A percentile compares a stretch with the other conserved stretches of the same genome.
Conservation (phyloP, 64 coral and sea anemone genomes). For the Platygyra sinensis region DNA sequence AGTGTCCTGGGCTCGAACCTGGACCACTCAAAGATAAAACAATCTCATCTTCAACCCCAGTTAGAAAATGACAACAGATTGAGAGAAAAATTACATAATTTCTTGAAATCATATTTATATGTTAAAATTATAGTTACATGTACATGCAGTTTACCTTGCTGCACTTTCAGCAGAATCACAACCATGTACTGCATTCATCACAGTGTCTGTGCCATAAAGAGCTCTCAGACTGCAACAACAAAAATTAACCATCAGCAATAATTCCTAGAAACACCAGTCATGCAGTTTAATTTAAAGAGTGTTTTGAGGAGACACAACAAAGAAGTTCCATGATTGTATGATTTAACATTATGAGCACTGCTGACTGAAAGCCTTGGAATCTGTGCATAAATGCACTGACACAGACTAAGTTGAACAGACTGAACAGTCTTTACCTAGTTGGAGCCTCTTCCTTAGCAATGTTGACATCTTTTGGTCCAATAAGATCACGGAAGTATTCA, state of each 20-base stretch:
- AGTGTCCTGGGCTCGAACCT: too few relatives aligned
- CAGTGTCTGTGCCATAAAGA: slow-evolving; percentile 93
- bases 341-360: too few relatives aligned
- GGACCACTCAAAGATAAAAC: too few relatives aligned
- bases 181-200: slow-evolving; percentile 98
- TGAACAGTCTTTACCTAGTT: slow-evolving; percentile 57
- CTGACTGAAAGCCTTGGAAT: too few relatives aligned
- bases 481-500: slow-evolving; percentile 81
- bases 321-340: too few relatives aligned
- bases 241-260: background rate
- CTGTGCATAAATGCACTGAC: too few relatives aligned
- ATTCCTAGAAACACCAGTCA: background rate
- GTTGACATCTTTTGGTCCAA: slow-evolving; percentile 96
- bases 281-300: background rate
- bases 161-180: slow-evolving; percentile 97
- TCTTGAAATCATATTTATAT: background rate
- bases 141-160: slow-evolving; percentile 65
- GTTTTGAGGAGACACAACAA: too few relatives aligned
- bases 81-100: background rate
- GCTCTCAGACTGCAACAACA: slow-evolving; percentile 81
- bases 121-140: background rate
- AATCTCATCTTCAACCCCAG: too few relatives aligned
- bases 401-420: too few relatives aligned
- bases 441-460: slow-evolving; percentile 95
- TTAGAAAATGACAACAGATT: too few relatives aligned